Percentiles rank a stretch among this genome's conserved stretches.
These are phyloP conservation scores for Lepidotrigona ventralis DNA, from an alignment of 1,140 invertebrate genomes.

Conservation along the genomic window DNA sequence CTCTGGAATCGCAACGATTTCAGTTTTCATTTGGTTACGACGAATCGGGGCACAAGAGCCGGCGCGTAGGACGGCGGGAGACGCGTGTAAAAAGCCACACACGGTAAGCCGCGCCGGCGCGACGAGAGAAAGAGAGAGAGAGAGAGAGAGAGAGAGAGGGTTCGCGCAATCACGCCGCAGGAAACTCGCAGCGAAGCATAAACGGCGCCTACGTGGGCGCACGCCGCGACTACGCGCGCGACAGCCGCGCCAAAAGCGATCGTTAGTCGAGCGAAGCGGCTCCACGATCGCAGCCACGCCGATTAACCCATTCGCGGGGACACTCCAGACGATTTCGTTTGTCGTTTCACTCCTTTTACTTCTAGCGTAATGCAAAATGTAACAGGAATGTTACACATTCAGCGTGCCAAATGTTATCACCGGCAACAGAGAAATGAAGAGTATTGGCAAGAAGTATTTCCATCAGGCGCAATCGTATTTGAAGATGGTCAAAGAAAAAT, in stretches of 20 bases:
- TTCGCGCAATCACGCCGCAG: slow-evolving; percentile 18
- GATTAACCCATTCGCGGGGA: background rate
- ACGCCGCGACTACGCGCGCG: slow-evolving; percentile 49
- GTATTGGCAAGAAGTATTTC: no score
- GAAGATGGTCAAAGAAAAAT: no score
- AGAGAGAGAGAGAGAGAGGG: background rate
- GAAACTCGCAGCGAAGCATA: slow-evolving; percentile 63
- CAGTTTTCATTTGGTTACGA: background rate
- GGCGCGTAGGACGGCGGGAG: slow-evolving; percentile 11
- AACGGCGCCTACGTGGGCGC: slow-evolving; percentile 75
- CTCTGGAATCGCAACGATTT: slow-evolving; percentile 82
- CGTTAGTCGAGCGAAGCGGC: slow-evolving; percentile 67
- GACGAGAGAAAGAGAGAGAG: no score
- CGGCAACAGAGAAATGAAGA: no score
- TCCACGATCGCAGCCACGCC: slow-evolving; percentile 24
- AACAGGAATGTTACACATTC: no score
- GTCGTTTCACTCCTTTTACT: background rate
- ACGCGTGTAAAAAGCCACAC: background rate
- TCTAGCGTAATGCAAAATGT: background rate
- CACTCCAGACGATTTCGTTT: background rate
- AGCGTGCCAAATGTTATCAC: no score
- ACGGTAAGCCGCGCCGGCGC: no score
- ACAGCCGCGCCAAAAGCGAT: slow-evolving; percentile 62
- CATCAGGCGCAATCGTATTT: no score
- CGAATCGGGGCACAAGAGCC: background rate